Base-by-base conservation (phyloP, 2,888 invertebrate genomes). In the Micoletzkya japonica region DNA sequence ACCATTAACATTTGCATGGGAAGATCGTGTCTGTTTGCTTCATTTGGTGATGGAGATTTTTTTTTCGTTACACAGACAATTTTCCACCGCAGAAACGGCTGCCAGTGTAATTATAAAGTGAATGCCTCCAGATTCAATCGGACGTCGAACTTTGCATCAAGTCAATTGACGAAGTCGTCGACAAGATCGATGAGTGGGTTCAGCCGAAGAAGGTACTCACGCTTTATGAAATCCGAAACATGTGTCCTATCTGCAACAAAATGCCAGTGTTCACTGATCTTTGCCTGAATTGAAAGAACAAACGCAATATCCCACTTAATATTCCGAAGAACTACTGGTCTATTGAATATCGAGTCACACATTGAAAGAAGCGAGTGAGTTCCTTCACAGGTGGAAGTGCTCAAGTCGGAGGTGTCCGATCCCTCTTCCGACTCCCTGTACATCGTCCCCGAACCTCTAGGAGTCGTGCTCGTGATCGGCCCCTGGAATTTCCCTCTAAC, bases 401-500 rank as follows among this genome's bases (percentile, higher is more conserved):
- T 24, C 3, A 50, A 50, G 50, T 20, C 20, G 4, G 50, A 20
- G 6, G 3, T 10, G 50, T 50, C 20, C 50, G 50, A 50, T 50
- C 50, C 50, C 50, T 4, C 50, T 4, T 56, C 56, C 2, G 61
- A 61, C 28, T n/a, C n/a, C 24, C 14, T 61, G 2, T 34, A 44
- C 32, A 26, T 61, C 28, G 61, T 61, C 10, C 61, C 6, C 7
- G 61, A 61, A 26, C 49, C 61, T 2, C 61, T 61, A 24, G 61
- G 61, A 20, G 61, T 61, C 44, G 44, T 61, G 17, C 44, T 61
- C 20, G 32, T 61, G 26, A 61, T 61, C 44, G 28, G 32, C 28
- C 61, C 61, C 2, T 61, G 61, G 61, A 61, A 61, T 32, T 26
- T n/a, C 6, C 61, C 61, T 17, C 44, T 61, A 24, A 32, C 30